These are phyloP conservation scores for Rhinopomastus cyanomelas DNA, from an alignment of 2,113 vertebrate species.

Conservation along the genomic window DNA sequence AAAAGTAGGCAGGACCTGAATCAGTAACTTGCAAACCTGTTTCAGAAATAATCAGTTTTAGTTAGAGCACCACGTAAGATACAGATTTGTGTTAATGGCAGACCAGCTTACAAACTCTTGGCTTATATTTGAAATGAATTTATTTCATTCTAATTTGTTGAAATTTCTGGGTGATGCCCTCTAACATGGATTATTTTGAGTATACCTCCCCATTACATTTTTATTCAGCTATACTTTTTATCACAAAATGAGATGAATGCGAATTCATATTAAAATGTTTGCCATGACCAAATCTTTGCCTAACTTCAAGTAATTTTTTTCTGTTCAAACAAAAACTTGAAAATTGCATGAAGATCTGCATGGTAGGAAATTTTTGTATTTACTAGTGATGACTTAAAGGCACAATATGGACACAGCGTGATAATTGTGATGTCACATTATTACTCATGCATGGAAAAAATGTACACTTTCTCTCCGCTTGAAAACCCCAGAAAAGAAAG, in stretches of 20 bases:
- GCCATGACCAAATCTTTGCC: not conserved
- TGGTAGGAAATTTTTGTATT: not conserved
- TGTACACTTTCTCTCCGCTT: not conserved
- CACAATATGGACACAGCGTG: not conserved
- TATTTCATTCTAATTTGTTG: not conserved
- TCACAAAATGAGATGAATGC: not conserved
- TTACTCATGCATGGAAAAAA: not conserved
- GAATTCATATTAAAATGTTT: not conserved
- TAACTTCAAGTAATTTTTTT: not conserved
- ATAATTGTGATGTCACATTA: not conserved
- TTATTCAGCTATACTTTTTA: not conserved
- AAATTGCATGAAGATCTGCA: not conserved
- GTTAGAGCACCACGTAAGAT: not conserved
- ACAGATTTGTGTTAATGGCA: not conserved
- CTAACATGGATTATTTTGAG: not conserved
- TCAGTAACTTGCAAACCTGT: not conserved
- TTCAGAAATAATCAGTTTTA: not conserved
- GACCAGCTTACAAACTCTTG: not conserved
- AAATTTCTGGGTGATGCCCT: not conserved
- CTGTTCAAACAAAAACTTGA: not conserved
- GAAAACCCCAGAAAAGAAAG: not conserved
- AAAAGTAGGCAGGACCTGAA: not conserved
- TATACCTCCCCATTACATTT: not conserved
- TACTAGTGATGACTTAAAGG: not conserved
- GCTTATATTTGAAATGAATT: not conserved